These are phyloP conservation scores for Drosophila anomalipes DNA, from an alignment of 2,888 invertebrate species.

Conservation along the genomic window DNA sequence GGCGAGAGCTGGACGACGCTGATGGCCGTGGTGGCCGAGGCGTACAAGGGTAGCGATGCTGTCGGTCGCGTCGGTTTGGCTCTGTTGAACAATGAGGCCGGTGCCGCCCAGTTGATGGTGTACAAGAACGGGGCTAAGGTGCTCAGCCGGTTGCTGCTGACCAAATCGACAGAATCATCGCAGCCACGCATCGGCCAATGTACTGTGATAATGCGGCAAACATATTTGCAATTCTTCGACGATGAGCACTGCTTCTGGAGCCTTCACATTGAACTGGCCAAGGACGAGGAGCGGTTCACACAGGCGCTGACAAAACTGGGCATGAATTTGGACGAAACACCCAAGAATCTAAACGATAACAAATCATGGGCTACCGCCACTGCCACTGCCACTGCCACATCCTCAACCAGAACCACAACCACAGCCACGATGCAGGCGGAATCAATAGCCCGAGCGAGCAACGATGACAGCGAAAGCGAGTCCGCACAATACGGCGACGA, in stretches of 20 bases:
- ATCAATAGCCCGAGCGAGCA: neutral
- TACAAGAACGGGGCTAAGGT: conserved; percentile 69
- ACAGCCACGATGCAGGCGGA: neutral
- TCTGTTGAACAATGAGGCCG: conserved; percentile 79
- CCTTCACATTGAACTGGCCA: conserved; percentile 85
- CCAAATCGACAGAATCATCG: conserved; percentile 19
- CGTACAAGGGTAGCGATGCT: conserved; percentile 36
- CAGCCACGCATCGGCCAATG: conserved; percentile 1
- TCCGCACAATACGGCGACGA: conserved; percentile 36
- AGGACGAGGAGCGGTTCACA: conserved; percentile 54
- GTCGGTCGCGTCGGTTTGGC: conserved; percentile 85
- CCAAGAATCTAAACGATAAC: neutral
- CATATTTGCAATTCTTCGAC: conserved; percentile 85
- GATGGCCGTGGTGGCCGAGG: conserved; percentile 50
- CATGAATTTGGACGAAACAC: conserved; percentile 24
- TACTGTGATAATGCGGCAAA: conserved; percentile 56
- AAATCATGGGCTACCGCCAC: neutral
- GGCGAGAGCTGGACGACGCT: conserved; percentile 36
- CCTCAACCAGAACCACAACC: neutral
- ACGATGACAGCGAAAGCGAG: conserved; percentile 35
- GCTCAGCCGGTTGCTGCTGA: conserved; percentile 61
- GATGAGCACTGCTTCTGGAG: conserved; percentile 87
- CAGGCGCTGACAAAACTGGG: conserved; percentile 12
- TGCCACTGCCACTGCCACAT: neutral
- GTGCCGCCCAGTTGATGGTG: conserved; percentile 67